Evolutionary conservation across 1,140 invertebrate genomes (phyloP).

Genomic region (Doryteuthis pealeii): DNA sequence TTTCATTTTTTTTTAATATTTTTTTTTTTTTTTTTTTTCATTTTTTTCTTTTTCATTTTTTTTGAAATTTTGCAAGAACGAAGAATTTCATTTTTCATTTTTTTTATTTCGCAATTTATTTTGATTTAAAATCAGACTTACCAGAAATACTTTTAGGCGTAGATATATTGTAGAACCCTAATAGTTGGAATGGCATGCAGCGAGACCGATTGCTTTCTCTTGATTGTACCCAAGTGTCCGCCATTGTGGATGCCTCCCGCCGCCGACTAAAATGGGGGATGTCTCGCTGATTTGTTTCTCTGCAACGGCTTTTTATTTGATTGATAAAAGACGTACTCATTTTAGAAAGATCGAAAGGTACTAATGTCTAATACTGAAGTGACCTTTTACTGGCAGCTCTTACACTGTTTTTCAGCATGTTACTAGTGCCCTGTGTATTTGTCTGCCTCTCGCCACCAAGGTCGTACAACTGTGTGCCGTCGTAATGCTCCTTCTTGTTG

Average conservation of each 20-base stretch:
- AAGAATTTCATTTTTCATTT: too few species aligned
- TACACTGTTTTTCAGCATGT: too few species aligned
- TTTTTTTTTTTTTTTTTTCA: not conserved
- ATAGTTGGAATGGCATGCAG: not conserved
- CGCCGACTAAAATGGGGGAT: not conserved
- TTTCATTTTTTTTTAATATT: not conserved
- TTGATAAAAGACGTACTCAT: too few species aligned
- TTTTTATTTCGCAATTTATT: constrained; percentile 9
- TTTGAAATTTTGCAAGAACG: too few species aligned
- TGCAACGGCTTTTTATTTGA: too few species aligned
- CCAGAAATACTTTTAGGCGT: not conserved
- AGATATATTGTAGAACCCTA: not conserved
- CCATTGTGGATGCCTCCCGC: constrained; percentile 6
- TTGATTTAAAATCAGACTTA: constrained; percentile 8
- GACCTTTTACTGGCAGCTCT: too few species aligned
- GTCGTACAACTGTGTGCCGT: constrained; percentile 1
- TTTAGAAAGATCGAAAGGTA: too few species aligned
- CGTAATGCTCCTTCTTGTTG: not conserved
- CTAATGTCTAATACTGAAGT: too few species aligned
- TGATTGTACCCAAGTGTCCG: not conserved
- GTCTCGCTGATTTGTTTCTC: not conserved
- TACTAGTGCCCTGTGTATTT: not conserved
- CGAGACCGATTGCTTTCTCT: not conserved
- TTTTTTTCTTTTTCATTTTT: not conserved
- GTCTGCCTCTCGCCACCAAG: constrained; percentile 8